Base-by-base conservation (phyloP, 2,888 invertebrate species). In the Ptychoptera contaminata region DNA sequence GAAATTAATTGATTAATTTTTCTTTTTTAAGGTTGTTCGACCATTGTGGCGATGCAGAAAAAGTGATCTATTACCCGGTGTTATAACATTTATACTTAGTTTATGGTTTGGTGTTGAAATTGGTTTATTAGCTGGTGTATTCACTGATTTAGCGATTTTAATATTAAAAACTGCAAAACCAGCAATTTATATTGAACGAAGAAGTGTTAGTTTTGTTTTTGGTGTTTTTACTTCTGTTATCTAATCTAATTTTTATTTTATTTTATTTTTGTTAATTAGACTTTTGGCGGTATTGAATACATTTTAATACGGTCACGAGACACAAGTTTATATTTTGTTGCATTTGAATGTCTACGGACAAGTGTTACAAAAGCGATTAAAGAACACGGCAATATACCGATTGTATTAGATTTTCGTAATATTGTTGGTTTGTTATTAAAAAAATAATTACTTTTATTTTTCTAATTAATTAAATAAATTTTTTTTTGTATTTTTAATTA, bases 11-110 rank as follows among this genome's bases (percentile, higher is more conserved):
- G 4, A 23, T 3, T 23, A 23, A 23, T 23, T 5, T 23, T 23
- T 23, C 7, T 23, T 14, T 30, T 47, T 53, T 1, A 54, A 73
- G 73, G 82, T 84, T 40, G 78, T 87, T 1, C 82, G 82, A 54
- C 82, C 86, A 1, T 79, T 87, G 75, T 88, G 87, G 87, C 74
- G 77, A 11, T 84, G 85, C 1, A 80, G 81, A 49, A 78, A 82
- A 50, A 74, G 78, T 52, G 91, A 91, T 51, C 70, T 86, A 50
- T 60, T 85, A 2, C 72, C 85, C 3, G 85, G 90, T 0, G 83
- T 87, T 48, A 79, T 84, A 1, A 92, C 92, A 1, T 91, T 93
- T 61, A 67, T 84, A 0, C 64, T 83, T 16, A 92, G 91, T 50
- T 71, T 93, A 11, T 65, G 74, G 0, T 73, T 86, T 46, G 90